These are phyloP conservation scores for Hydrolagus colliei DNA, from an alignment of 2,797 vertebrate species.

Conservation along the genomic window DNA sequence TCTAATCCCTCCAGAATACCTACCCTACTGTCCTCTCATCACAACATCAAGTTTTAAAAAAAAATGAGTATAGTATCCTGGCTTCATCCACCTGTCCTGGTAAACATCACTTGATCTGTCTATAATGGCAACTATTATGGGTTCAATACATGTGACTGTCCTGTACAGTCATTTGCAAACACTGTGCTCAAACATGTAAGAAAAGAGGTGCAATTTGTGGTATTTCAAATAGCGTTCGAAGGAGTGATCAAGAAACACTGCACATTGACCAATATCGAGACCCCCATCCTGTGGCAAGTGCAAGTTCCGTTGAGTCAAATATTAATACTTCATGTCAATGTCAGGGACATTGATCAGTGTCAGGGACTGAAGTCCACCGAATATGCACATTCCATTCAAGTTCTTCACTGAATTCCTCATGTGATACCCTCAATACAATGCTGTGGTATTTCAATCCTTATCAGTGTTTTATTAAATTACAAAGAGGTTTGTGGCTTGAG, in stretches of 20 bases:
- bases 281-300: not conserved
- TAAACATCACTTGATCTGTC: not conserved
- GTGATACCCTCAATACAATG: too few relatives aligned
- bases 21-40: too few relatives aligned
- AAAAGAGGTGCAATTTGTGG: too few relatives aligned
- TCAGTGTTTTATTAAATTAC: slow-evolving; percentile 7
- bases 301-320: not conserved
- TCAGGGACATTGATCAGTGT: not conserved
- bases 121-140: too few relatives aligned
- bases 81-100: not conserved
- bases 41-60: too few relatives aligned
- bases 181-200: not conserved
- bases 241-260: too few relatives aligned
- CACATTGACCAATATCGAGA: not conserved
- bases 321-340: not conserved
- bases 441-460: not conserved
- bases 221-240: too few relatives aligned
- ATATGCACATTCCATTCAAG: not conserved
- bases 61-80: too few relatives aligned
- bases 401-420: not conserved
- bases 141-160: not conserved
- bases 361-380: not conserved
- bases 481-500: not conserved
- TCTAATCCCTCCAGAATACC: too few relatives aligned
- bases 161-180: not conserved